Conservation (phyloP, 92 coral and sea anemone genomes). For the Zoanthus sansibaricus region DNA sequence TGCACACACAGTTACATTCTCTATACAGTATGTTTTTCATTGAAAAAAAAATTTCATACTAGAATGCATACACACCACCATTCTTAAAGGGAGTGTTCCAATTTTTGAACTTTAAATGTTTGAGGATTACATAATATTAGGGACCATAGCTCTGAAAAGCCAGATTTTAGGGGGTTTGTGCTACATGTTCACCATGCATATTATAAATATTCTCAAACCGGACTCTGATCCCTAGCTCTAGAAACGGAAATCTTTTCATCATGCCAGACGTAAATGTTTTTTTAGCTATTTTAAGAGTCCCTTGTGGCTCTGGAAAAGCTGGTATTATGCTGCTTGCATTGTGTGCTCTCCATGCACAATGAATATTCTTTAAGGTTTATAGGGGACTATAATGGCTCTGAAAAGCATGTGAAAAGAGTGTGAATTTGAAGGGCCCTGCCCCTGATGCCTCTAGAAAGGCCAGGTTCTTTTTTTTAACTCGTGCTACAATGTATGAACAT, state of each 20-base stretch:
- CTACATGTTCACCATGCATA: constrained; percentile 28
- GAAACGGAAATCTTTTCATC: constrained; percentile 25
- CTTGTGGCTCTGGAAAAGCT: constrained; percentile 39
- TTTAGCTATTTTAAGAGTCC: constrained; percentile 35
- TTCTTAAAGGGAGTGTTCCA: constrained; percentile 30
- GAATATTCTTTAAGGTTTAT: constrained; percentile 34
- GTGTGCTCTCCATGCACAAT: constrained; percentile 43
- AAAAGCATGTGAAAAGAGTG: constrained; percentile 40
- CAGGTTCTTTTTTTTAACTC: constrained; percentile 27
- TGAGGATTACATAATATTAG: constrained; percentile 15
- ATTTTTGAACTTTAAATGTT: constrained; percentile 29
- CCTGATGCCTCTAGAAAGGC: constrained; percentile 40
- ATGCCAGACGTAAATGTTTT: constrained; percentile 34
- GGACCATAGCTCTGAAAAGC: constrained; percentile 23
- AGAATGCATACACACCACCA: constrained; percentile 28
- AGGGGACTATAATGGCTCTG: constrained; percentile 30
- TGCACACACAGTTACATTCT: constrained; percentile 20
- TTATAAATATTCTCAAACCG: constrained; percentile 20
- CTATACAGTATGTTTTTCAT: constrained; percentile 11
- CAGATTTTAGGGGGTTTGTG: constrained; percentile 33
- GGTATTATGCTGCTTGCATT: constrained; percentile 44
- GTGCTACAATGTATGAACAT: constrained; percentile 29
- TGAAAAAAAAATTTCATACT: constrained; percentile 11
- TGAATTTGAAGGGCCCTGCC: constrained; percentile 39
- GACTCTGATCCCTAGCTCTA: constrained; percentile 29